Evolutionary conservation across 2,113 vertebrate genomes (phyloP), one percentile per base, ranked within the genome.

Genomic region (Chauna torquata): DNA sequence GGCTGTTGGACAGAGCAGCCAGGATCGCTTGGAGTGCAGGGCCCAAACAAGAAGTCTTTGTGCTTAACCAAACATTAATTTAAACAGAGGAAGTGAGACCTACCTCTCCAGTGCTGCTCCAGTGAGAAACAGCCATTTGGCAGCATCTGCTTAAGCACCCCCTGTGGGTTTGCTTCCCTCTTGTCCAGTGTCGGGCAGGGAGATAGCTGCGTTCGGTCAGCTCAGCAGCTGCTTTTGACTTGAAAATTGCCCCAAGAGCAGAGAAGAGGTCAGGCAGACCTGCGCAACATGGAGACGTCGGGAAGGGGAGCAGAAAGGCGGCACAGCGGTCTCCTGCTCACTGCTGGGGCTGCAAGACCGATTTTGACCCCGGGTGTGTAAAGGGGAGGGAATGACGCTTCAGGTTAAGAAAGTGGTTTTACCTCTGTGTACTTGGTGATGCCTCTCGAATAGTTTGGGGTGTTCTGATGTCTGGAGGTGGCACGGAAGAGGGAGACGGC

Each of bases 191-290:
- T 4, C 3, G 57, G n/a, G 42, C 38, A 66, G 55, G 45, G 45
- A 34, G 66, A 54, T 16, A 3, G 14, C 52, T 71, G 44, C 11
- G 2, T 32, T 76, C 8, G 2, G 4, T 52, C 77, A 28, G 64
- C 77, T 74, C 54, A 12, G 40, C 32, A 72, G 50, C 40, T 7
- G 9, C 0, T 0, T 28, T 8, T 0, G 3, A 71, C 49, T 17
- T 74, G 40, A 47, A 68, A 52, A 47, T 6, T 15, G 59, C 19
- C 49, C 59, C 47, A 49, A 72, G 74, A 62, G 32, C 16, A 64
- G 64, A 55, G 84, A 10, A 70, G 64, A 38, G 62, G 25, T 79
- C 27, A 30, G 71, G 47, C 6, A 9, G 62, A 76, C 5, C 16
- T 76, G n/a, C 22, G 44, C 44, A 14, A 24, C 2, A 6, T 25